Conservation (phyloP, 2,888 invertebrate species). For the Agrotis exclamationis region DNA sequence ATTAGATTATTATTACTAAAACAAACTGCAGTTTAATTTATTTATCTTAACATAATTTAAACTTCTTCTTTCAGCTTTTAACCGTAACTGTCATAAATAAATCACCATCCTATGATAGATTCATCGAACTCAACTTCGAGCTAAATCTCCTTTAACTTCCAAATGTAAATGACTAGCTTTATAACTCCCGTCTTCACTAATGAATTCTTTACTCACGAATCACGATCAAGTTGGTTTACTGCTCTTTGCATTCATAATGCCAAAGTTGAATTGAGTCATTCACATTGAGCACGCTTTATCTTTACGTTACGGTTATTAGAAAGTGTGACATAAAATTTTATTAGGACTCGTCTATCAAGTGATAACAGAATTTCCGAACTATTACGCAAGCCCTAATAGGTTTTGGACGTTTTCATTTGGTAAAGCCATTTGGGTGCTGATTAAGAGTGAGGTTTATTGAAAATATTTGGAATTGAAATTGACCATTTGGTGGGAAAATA, state of each 20-base stretch:
- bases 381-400: conserved; percentile 68
- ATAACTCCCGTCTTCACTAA: conserved; percentile 48
- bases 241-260: conserved; percentile 53
- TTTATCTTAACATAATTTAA: too few species aligned
- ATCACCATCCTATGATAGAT: conserved; percentile 26
- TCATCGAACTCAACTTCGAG: conserved; percentile 36
- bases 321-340: conserved; percentile 80
- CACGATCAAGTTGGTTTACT: conserved; percentile 54
- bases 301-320: conserved; percentile 74
- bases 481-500: conserved; percentile 34
- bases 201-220: conserved; percentile 57
- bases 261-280: conserved; percentile 71
- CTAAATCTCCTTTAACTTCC: conserved; percentile 41
- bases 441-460: conserved; percentile 48
- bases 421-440: conserved; percentile 48
- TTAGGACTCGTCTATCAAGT: conserved; percentile 70
- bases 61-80: background rate
- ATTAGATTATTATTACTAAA: background rate
- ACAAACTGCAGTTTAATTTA: too few species aligned
- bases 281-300: conserved; percentile 70
- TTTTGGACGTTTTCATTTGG: conserved; percentile 57
- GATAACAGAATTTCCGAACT: conserved; percentile 68
- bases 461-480: conserved; percentile 50
- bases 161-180: conserved; percentile 49
- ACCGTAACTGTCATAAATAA: background rate